Percentiles rank a stretch among this genome's conserved stretches.
Conservation (phyloP, 2,113 vertebrate species). For the Leptobrachium leishanense region DNA sequence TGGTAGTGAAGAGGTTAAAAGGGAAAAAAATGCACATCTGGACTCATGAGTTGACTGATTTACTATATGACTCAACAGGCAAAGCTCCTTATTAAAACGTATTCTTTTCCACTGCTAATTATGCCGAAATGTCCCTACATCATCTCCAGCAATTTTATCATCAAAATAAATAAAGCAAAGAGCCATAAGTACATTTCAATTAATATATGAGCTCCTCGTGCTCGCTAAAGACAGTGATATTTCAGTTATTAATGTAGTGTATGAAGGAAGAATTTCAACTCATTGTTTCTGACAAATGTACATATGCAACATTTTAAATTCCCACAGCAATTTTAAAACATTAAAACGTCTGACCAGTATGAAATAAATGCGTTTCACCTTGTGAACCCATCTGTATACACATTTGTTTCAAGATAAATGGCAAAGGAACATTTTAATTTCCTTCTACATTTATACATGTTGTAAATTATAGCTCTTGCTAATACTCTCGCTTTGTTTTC, state of each 20-base stretch:
- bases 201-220: slow-evolving; percentile 1
- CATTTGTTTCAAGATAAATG: slow-evolving; percentile 47
- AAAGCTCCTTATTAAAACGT: slow-evolving; percentile 8
- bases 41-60: neutral
- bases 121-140: slow-evolving; percentile 5
- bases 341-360: slow-evolving; percentile 51
- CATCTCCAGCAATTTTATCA: neutral
- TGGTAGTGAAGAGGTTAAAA: too few species aligned
- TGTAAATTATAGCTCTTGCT: slow-evolving; percentile 43
- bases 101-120: slow-evolving; percentile 23
- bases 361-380: slow-evolving; percentile 47
- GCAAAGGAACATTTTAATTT: slow-evolving; percentile 48
- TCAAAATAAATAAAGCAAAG: slow-evolving; percentile 21
- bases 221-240: neutral
- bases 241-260: slow-evolving; percentile 11
- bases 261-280: slow-evolving; percentile 21
- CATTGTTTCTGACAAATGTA: slow-evolving; percentile 52
- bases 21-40: slow-evolving; percentile 24
- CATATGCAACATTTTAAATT: slow-evolving; percentile 52
- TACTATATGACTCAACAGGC: slow-evolving; percentile 12
- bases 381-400: slow-evolving; percentile 46
- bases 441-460: slow-evolving; percentile 45
- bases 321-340: slow-evolving; percentile 50
- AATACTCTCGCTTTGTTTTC: slow-evolving; percentile 38
- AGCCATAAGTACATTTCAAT: neutral